phyloP scores from a whole-genome alignment of 1,140 invertebrate species.

The Chrysomallon squamiferum region DNA sequence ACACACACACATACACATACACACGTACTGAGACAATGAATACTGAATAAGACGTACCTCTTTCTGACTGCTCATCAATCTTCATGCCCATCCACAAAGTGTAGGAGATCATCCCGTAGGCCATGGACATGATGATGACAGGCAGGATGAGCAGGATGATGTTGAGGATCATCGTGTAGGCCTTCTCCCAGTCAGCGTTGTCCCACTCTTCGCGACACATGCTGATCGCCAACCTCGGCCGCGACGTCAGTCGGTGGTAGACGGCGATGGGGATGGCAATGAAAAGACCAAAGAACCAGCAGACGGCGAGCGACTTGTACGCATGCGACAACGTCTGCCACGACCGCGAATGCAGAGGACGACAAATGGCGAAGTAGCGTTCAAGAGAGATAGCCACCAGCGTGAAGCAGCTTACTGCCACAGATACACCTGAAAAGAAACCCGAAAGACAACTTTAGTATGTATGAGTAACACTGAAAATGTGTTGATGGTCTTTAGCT shows the following conservation, averaged over 20 bases:
- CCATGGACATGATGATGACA: constrained; percentile 74
- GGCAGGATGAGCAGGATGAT: constrained; percentile 76
- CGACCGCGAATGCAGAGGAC: constrained; percentile 71
- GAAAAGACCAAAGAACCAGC: constrained; percentile 42
- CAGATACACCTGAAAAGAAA: constrained; percentile 76
- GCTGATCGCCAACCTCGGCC: neutral
- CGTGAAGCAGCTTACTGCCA: constrained; percentile 88
- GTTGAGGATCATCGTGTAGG: constrained; percentile 80
- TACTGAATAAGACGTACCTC: too few species aligned
- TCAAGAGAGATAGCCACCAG: constrained; percentile 89
- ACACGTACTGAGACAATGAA: neutral
- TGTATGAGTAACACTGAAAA: too few species aligned
- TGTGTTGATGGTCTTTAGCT: too few species aligned
- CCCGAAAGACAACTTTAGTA: too few species aligned
- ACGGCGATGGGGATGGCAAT: constrained; percentile 74
- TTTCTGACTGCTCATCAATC: constrained; percentile 31
- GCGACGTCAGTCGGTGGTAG: constrained; percentile 19
- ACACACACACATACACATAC: neutral
- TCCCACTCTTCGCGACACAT: constrained; percentile 53
- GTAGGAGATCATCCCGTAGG: constrained; percentile 67
- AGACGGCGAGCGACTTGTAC: constrained; percentile 72
- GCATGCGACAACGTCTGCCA: constrained; percentile 91
- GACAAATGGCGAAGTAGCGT: constrained; percentile 89
- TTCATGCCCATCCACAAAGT: constrained; percentile 64
- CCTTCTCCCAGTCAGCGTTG: constrained; percentile 65